These are phyloP conservation scores for Lamprotornis superbus DNA, from an alignment of 2,113 vertebrate genomes.

Conservation along the genomic window DNA sequence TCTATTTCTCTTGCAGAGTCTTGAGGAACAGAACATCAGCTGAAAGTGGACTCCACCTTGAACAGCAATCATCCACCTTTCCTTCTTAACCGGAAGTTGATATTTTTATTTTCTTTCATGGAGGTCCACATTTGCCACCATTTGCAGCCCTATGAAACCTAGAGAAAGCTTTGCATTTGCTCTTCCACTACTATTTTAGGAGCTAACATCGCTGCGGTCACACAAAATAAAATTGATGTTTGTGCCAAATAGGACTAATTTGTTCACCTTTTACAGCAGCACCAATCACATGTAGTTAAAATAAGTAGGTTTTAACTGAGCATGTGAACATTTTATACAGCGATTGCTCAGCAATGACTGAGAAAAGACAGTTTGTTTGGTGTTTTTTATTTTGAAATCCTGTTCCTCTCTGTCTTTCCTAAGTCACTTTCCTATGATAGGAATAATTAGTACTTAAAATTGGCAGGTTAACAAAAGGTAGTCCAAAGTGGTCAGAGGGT, in stretches of 20 bases:
- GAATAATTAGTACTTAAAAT: neutral
- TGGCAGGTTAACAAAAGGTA: neutral
- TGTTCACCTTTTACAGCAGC: neutral
- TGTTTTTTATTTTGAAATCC: neutral
- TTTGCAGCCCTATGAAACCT: neutral
- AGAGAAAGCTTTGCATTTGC: neutral
- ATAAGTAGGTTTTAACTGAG: neutral
- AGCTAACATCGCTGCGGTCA: neutral
- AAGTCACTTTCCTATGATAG: neutral
- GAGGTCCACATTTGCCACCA: neutral
- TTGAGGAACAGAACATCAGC: neutral
- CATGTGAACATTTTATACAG: neutral
- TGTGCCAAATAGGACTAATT: neutral
- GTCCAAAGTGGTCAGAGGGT: neutral
- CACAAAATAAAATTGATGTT: neutral
- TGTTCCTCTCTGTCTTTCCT: neutral
- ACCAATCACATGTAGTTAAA: neutral
- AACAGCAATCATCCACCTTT: neutral
- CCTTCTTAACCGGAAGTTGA: neutral
- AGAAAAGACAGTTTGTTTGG: neutral
- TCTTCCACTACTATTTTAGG: neutral
- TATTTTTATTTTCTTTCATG: neutral
- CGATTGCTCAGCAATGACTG: neutral
- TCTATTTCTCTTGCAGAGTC: neutral
- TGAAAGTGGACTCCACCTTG: neutral